Conservation (phyloP, 2,888 invertebrate species). For the Drosophila melanosoma region DNA sequence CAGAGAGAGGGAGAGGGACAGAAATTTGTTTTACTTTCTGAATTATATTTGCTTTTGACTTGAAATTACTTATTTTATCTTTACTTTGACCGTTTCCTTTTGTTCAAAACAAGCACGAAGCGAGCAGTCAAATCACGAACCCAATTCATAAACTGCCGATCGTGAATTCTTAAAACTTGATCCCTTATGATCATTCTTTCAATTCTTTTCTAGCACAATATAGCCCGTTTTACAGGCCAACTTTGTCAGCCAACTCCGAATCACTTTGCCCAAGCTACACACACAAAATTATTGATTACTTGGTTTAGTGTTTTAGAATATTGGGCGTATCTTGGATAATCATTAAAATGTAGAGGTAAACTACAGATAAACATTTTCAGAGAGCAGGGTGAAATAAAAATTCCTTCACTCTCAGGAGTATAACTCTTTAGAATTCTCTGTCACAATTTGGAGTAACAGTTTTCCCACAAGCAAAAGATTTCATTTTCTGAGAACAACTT, state of each 20-base stretch:
- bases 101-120: not conserved
- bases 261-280: not conserved
- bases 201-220: not conserved
- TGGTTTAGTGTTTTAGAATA: not conserved
- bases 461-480: not conserved
- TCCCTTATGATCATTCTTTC: not conserved
- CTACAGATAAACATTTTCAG: not conserved
- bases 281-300: constrained; percentile 5
- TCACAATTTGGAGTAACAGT: not conserved
- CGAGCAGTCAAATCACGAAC: not conserved
- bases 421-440: not conserved
- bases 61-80: not conserved
- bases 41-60: not conserved
- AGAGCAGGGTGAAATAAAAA: not conserved
- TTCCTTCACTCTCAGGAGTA: not conserved
- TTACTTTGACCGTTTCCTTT: not conserved
- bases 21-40: not conserved
- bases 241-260: not conserved
- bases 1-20: not conserved
- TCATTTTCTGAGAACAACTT: not conserved
- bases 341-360: not conserved
- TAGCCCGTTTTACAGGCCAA: not conserved
- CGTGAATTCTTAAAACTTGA: not conserved
- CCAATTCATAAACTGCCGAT: not conserved
- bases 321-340: not conserved